phyloP scores from a whole-genome alignment of 2,113 vertebrate species.

The Camarhynchus parvulus region DNA sequence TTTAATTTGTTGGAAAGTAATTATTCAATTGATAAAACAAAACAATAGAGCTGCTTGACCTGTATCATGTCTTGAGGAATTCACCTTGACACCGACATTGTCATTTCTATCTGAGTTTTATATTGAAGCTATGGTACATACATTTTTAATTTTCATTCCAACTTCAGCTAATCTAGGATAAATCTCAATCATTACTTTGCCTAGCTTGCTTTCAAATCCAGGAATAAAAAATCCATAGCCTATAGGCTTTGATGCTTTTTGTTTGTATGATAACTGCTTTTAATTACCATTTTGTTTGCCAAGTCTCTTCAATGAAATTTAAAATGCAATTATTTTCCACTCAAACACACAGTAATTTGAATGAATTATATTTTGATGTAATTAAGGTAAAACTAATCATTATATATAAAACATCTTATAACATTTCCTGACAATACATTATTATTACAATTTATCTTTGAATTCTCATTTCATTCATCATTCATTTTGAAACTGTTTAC shows the following conservation, averaged over 20 bases:
- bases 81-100: background rate
- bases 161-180: background rate
- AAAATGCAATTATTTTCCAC: constrained; percentile 34
- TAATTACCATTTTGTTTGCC: constrained; percentile 36
- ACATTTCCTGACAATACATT: background rate
- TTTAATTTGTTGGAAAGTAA: background rate
- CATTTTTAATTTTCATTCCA: constrained; percentile 36
- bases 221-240: background rate
- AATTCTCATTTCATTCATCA: constrained; percentile 21
- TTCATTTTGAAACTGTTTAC: constrained; percentile 11
- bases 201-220: background rate
- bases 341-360: constrained; percentile 13
- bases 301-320: constrained; percentile 6
- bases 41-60: background rate
- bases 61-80: background rate
- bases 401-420: background rate
- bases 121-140: background rate
- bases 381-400: constrained; percentile 32
- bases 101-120: background rate
- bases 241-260: constrained; percentile 12
- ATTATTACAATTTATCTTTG: constrained; percentile 16
- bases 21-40: background rate
- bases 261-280: constrained; percentile 17
- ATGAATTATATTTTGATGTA: background rate
- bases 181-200: background rate